These are phyloP conservation scores for Brachyalestes nurse DNA, from an alignment of 2,797 vertebrate genomes.

Conservation along the genomic window DNA sequence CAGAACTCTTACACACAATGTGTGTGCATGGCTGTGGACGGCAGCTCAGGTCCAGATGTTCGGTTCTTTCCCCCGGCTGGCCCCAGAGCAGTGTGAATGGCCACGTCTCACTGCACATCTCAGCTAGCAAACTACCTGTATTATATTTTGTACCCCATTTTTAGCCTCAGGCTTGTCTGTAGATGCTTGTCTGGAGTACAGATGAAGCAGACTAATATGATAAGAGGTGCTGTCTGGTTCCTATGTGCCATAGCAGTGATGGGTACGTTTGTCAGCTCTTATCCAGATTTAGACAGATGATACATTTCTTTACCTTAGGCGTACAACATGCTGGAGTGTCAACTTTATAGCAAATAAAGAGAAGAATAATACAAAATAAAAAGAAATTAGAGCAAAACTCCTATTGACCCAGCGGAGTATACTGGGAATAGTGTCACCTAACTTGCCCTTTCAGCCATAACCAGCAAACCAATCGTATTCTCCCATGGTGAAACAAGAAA, in stretches of 20 bases:
- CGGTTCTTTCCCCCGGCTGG: neutral
- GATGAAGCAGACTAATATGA: neutral
- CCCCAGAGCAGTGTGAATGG: neutral
- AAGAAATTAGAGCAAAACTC: neutral
- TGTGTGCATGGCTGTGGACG: neutral
- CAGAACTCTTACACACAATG: neutral
- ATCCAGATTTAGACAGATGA: too few species aligned
- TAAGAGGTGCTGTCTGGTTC: neutral
- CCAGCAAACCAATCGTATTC: neutral
- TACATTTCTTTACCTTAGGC: too few species aligned
- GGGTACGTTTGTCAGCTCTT: neutral
- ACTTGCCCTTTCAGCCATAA: neutral
- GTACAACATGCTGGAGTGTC: too few species aligned
- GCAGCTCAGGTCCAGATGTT: slow-evolving; percentile 7
- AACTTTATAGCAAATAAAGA: too few species aligned
- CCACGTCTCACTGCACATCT: slow-evolving; percentile 6
- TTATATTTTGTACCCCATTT: neutral
- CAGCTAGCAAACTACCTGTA: neutral
- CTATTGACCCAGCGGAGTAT: neutral
- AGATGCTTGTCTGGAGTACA: neutral
- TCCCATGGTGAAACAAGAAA: neutral
- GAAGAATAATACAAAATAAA: too few species aligned
- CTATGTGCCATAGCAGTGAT: neutral
- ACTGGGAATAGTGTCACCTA: neutral
- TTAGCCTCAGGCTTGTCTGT: neutral